Conservation (phyloP, 2,888 invertebrate genomes). For the Drosophila diplacantha region DNA sequence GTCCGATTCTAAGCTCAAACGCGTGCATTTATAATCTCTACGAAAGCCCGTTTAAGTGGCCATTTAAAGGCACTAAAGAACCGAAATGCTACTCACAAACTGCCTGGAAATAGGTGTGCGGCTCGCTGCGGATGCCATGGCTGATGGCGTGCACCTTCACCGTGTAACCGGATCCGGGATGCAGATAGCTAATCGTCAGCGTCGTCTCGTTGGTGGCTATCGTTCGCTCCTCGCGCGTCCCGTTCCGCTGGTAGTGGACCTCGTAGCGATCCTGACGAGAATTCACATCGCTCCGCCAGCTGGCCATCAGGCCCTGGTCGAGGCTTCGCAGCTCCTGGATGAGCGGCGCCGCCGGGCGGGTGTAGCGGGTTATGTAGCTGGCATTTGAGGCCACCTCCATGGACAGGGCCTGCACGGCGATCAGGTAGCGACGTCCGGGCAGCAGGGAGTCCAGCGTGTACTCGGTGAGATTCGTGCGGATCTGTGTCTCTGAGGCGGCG, state of each 20-base stretch:
- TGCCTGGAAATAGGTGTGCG: constrained; percentile 91
- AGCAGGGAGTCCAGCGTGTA: constrained; percentile 86
- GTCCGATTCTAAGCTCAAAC: background rate
- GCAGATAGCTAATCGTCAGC: constrained; percentile 84
- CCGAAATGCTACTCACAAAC: constrained; percentile 80
- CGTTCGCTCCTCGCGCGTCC: constrained; percentile 82
- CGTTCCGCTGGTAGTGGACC: constrained; percentile 88
- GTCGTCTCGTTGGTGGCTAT: constrained; percentile 83
- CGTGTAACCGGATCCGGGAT: constrained; percentile 93
- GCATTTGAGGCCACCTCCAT: constrained; percentile 89
- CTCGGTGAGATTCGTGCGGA: constrained; percentile 82
- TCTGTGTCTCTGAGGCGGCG: constrained; percentile 78
- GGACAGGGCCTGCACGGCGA: constrained; percentile 89
- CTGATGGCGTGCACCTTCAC: constrained; percentile 92
- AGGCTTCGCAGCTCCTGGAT: constrained; percentile 88
- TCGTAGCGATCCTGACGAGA: constrained; percentile 92
- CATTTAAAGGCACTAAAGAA: background rate
- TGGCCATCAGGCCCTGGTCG: constrained; percentile 86
- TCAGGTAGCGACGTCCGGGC: constrained; percentile 92
- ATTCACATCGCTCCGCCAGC: constrained; percentile 95
- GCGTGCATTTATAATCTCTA: background rate
- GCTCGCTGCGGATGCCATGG: constrained; percentile 88
- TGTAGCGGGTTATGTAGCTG: constrained; percentile 84
- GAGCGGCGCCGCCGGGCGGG: constrained; percentile 91
- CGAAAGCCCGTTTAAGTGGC: background rate